These are phyloP conservation scores for Drosophila chauvacae DNA, from an alignment of 1,140 invertebrate species.

Conservation along the genomic window DNA sequence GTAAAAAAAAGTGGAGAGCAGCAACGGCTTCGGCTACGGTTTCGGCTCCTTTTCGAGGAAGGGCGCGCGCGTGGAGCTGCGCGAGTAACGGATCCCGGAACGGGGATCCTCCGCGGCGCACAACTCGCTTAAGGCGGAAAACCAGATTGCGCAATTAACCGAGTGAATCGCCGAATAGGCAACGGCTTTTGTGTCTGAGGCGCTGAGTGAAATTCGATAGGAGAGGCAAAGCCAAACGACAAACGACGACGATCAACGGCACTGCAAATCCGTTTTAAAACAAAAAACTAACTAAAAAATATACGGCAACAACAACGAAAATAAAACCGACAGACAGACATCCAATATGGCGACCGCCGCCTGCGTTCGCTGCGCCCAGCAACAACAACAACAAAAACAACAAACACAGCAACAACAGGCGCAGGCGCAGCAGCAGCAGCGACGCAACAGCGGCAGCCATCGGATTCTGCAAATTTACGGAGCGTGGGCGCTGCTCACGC, in stretches of 20 bases:
- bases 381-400: conserved; percentile 43
- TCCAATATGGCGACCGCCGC: conserved; percentile 63
- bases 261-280: conserved; percentile 66
- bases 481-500: conserved; percentile 53
- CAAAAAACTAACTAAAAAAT: conserved; percentile 30
- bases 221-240: conserved; percentile 32
- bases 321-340: conserved; percentile 42
- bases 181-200: conserved; percentile 40
- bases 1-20: conserved; percentile 11
- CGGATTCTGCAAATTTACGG: conserved; percentile 68
- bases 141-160: conserved; percentile 46
- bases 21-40: conserved; percentile 50
- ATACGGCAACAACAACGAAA: conserved; percentile 18
- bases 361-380: conserved; percentile 64
- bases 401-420: conserved; percentile 25
- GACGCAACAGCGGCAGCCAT: conserved; percentile 42
- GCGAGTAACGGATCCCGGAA: conserved; percentile 13
- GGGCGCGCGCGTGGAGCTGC: conserved; percentile 64
- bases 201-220: conserved; percentile 46
- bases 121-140: conserved; percentile 27
- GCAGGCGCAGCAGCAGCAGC: conserved; percentile 35
- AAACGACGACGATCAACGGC: conserved; percentile 49
- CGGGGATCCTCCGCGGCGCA: conserved; percentile 20
- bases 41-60: conserved; percentile 32
- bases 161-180: conserved; percentile 37